Base-by-base conservation (phyloP, 2,888 invertebrate species). In the Petrolisthes cinctipes region DNA sequence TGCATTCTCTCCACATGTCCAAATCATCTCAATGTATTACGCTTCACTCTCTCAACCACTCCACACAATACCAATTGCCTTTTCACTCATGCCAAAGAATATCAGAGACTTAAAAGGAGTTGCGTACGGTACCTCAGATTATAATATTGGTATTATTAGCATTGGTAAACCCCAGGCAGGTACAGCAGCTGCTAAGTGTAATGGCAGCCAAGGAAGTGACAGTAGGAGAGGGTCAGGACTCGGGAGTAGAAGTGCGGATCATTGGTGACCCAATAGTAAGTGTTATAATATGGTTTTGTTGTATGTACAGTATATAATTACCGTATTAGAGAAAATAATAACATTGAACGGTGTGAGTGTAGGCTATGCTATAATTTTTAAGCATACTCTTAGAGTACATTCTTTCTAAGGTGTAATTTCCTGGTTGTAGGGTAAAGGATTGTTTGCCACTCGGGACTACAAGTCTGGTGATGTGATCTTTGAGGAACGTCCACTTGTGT, bases 401-500 rank as follows among this genome's bases (percentile, higher is more conserved):
- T n/a, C 9, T 61, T 7, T 81, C n/a, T 17, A 53, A 71, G 51
- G 17, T 17, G 6, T 23, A 73, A n/a, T 61, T 51, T 66, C 11
- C 17, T 57, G 9, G 14, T 83, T 88, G 4, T 91, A 97, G 97
- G 98, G 98, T 0, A 96, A 96, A 92, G 96, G 97, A 0, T 93
- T 98, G 91, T 95, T 96, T 93, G 96, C 98, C 0, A 95, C 94
- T 2, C 95, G 94, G 91, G 92, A 93, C 51, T 96, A 95, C 92
- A 94, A 95, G 81, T 93, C 94, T 91, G 97, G 96, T 0, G 96
- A 97, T 91, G 93, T 95, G 11, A 96, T 99, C 90, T 95, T 99
- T 91, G 96, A 96, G 93, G 99, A 99, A 92, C 95, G 95, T 90
- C 98, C 99, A 0, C 93, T 99, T 85, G 96, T 98, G 54, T 96